phyloP scores from a whole-genome alignment of 2,797 vertebrate species.

The Gorsachius magnificus region DNA sequence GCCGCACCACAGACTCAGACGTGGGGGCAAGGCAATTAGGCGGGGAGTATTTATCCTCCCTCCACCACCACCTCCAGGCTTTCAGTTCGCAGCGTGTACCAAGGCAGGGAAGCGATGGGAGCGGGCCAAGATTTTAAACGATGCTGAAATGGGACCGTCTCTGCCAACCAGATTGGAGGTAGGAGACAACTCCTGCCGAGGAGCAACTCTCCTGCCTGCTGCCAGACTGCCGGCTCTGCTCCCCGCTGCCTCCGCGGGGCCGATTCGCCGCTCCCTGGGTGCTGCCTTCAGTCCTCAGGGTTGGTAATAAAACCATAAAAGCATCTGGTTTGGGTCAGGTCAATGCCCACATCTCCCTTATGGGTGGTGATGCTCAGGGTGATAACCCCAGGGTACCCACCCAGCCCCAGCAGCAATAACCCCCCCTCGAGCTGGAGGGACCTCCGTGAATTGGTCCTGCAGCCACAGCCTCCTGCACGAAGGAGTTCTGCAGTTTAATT shows the following conservation, averaged over 20 bases:
- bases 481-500: background rate
- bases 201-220: slow-evolving; percentile 13
- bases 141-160: slow-evolving; percentile 28
- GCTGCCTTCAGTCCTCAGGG: background rate
- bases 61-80: slow-evolving; percentile 27
- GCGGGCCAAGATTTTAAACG: slow-evolving; percentile 27
- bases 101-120: slow-evolving; percentile 19
- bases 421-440: background rate
- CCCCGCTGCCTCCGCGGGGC: background rate
- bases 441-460: background rate
- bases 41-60: slow-evolving; percentile 31
- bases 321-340: background rate
- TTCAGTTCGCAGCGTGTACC: slow-evolving; percentile 8
- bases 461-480: background rate
- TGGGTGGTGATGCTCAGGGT: background rate
- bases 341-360: background rate
- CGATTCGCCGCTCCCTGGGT: background rate
- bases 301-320: background rate
- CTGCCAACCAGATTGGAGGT: slow-evolving; percentile 44
- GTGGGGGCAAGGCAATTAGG: slow-evolving; percentile 60
- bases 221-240: background rate
- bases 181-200: slow-evolving; percentile 38
- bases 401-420: background rate
- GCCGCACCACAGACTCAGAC: slow-evolving; percentile 38
- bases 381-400: background rate